Conservation (phyloP, 2,888 invertebrate genomes). For the Drosophila borealis region DNA sequence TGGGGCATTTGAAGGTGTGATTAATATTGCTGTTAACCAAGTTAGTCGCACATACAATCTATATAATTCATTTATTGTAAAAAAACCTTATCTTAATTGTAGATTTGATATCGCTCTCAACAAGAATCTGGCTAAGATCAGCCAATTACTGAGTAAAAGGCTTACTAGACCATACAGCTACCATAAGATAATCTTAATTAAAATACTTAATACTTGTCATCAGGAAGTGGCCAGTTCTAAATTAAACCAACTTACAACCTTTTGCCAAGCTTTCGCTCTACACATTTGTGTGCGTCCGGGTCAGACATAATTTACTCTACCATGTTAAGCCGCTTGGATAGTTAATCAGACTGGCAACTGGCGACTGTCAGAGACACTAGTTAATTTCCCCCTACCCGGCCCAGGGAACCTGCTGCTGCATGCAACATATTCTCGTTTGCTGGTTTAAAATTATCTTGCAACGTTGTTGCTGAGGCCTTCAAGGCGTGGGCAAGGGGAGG, state of each 20-base stretch:
- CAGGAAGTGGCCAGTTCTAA: conserved; percentile 16
- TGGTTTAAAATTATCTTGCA: conserved; percentile 28
- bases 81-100: too few species aligned
- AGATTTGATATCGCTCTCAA: too few species aligned
- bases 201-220: conserved; percentile 20
- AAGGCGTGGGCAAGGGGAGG: not conserved
- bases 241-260: conserved; percentile 8
- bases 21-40: too few species aligned
- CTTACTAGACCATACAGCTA: not conserved
- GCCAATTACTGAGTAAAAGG: not conserved
- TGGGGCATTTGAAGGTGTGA: too few species aligned
- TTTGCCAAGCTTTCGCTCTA: not conserved
- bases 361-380: conserved; percentile 23
- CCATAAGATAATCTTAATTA: conserved; percentile 20
- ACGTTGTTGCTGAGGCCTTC: conserved; percentile 6
- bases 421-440: conserved; percentile 6
- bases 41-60: too few species aligned
- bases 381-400: not conserved
- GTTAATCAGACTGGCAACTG: conserved; percentile 44
- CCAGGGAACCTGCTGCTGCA: too few species aligned
- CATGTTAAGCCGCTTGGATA: conserved; percentile 33
- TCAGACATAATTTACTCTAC: conserved; percentile 26
- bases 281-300: not conserved
- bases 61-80: too few species aligned
- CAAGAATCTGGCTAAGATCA: not conserved